Percentiles rank a stretch among this genome's conserved stretches.
Conservation (phyloP, 2,113 vertebrate species). For the Zootoca vivipara region DNA sequence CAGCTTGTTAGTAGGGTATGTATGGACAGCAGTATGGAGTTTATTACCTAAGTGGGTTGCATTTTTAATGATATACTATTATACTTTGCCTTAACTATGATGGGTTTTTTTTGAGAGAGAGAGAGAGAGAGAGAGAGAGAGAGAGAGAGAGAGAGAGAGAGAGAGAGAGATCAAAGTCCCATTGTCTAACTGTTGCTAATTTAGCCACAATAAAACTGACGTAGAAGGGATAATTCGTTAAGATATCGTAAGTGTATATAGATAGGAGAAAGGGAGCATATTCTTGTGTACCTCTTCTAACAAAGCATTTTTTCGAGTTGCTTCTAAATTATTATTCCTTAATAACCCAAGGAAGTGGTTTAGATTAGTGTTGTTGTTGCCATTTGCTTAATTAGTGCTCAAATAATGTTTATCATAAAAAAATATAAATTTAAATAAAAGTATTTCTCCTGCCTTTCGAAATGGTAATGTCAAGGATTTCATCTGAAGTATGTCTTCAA, state of each 20-base stretch:
- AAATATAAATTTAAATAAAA: neutral
- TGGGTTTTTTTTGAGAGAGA: neutral
- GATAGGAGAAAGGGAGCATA: neutral
- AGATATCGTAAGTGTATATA: neutral
- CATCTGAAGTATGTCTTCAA: neutral
- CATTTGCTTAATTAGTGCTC: neutral
- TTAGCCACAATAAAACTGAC: neutral
- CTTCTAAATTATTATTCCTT: neutral
- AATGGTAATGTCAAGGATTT: neutral
- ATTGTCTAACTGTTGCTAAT: neutral
- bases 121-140: too few species aligned
- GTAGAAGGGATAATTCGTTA: neutral
- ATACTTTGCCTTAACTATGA: neutral
- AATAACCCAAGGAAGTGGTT: neutral
- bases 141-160: too few species aligned
- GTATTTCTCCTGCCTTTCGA: neutral
- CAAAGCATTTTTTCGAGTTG: neutral
- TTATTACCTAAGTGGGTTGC: neutral
- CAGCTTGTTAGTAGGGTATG: neutral
- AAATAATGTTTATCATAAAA: neutral
- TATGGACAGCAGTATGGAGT: neutral
- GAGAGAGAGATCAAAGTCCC: neutral
- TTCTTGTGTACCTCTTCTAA: neutral
- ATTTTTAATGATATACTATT: neutral
- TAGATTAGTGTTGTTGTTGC: neutral